Percentiles rank a stretch among this genome's conserved stretches.
Conservation (phyloP, 2,113 vertebrate genomes). For the Pardalotus punctatus region DNA sequence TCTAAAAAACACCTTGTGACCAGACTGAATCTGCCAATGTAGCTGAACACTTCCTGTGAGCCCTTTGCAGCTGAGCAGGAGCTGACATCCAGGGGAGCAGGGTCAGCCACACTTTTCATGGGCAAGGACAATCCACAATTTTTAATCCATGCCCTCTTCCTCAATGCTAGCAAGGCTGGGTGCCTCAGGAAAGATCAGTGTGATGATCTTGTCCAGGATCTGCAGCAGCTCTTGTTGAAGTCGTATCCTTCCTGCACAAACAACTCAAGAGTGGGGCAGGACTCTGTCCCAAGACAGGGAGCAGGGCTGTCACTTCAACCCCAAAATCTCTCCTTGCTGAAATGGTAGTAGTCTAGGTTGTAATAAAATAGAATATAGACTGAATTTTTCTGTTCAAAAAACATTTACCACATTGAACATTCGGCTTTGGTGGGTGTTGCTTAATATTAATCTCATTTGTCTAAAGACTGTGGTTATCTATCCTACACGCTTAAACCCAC, state of each 20-base stretch:
- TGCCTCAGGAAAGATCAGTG: not conserved
- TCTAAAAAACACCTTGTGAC: not conserved
- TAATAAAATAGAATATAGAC: not conserved
- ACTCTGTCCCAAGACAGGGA: not conserved
- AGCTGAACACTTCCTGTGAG: not conserved
- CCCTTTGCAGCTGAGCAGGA: not conserved
- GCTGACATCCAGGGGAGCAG: not conserved
- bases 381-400: not conserved
- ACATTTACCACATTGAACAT: not conserved
- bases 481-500: not conserved
- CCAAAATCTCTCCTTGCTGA: not conserved
- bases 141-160: not conserved
- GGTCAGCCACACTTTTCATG: not conserved
- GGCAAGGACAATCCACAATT: not conserved
- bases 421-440: not conserved
- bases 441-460: not conserved
- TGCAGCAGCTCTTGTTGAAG: not conserved
- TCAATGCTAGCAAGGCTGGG: not conserved
- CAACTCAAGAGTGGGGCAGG: not conserved
- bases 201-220: not conserved
- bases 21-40: not conserved
- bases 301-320: not conserved
- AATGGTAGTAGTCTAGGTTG: not conserved
- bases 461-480: not conserved
- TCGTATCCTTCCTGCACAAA: not conserved